Base-by-base conservation (phyloP, 1,140 invertebrate species). In the Gonioctena quinquepunctata region DNA sequence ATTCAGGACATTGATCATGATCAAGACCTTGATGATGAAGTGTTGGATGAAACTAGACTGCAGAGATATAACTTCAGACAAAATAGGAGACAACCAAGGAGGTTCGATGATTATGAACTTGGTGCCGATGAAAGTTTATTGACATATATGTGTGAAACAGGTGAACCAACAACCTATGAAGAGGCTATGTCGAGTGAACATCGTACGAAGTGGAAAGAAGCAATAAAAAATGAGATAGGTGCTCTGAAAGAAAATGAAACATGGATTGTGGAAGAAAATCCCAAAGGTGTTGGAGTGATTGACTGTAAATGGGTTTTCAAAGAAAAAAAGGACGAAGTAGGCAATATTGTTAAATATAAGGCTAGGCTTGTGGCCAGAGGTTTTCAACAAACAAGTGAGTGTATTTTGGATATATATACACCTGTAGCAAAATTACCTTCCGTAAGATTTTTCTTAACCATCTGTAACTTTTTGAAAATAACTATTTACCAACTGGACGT, bases 171-270 rank as follows among this genome's bases (percentile, higher is more conserved):
- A n/a, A n/a, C n/a, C n/a, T n/a, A n/a, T n/a, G n/a, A n/a, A n/a
- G n/a, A n/a, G n/a, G n/a, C n/a, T n/a, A n/a, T n/a, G n/a, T n/a
- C n/a, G n/a, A n/a, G n/a, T n/a, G n/a, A n/a, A n/a, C n/a, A n/a
- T n/a, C n/a, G n/a, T n/a, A n/a, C n/a, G n/a, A n/a, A n/a, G n/a
- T 69, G 70, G 71, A 49, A 59, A 33, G 19, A 69, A 59, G 71
- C 67, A 25, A 65, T 72, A 5, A 25, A 61, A 23, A 62, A 60
- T 52, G 66, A 72, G 60, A 13, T 72, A 2, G 25, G 18, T 62
- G 60, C 49, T 11, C 25, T 72, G 21, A 49, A 61, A 52, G 57
- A 66, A 16, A 72, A 72, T 60, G 16, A 69, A 22, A 72, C 70
- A 56, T 69, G 66, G 66, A 28, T 16, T 8, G 19, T 11, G 11